Conservation (phyloP, 2,113 vertebrate species). For the Eleginops maclovinus region DNA sequence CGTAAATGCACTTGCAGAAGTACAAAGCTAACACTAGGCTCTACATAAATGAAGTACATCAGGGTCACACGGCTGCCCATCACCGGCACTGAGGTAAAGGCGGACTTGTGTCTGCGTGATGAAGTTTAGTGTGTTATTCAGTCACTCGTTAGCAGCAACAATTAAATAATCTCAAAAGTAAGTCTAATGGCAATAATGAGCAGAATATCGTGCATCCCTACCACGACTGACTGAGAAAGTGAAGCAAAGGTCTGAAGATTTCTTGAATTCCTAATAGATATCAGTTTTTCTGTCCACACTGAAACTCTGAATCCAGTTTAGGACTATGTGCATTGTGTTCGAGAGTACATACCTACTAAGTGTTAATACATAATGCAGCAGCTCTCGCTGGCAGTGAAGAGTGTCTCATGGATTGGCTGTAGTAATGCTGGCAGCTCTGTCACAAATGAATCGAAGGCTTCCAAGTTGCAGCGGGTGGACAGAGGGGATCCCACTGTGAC, state of each 20-base stretch:
- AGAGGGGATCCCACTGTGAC: slow-evolving; percentile 75
- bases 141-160: no score
- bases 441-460: slow-evolving; percentile 56
- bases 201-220: no score
- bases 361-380: slow-evolving; percentile 54
- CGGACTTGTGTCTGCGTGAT: no score
- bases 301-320: background rate
- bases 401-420: slow-evolving; percentile 46
- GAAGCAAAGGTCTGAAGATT: slow-evolving; percentile 2
- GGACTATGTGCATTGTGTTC: background rate
- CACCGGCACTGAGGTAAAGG: no score
- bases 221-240: background rate
- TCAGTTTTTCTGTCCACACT: slow-evolving; percentile 12
- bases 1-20: no score
- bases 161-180: background rate
- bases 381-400: slow-evolving; percentile 34
- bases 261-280: background rate
- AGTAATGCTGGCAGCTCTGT: slow-evolving; percentile 37
- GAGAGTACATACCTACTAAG: slow-evolving; percentile 26
- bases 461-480: slow-evolving; percentile 60
- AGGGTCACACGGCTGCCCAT: no score
- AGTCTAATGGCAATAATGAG: background rate
- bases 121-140: no score
- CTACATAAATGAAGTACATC: no score
- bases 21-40: no score